Evolutionary conservation across 2,888 invertebrate genomes (phyloP), one percentile per base, ranked within the genome.

Genomic region (Synergus umbraculus): DNA sequence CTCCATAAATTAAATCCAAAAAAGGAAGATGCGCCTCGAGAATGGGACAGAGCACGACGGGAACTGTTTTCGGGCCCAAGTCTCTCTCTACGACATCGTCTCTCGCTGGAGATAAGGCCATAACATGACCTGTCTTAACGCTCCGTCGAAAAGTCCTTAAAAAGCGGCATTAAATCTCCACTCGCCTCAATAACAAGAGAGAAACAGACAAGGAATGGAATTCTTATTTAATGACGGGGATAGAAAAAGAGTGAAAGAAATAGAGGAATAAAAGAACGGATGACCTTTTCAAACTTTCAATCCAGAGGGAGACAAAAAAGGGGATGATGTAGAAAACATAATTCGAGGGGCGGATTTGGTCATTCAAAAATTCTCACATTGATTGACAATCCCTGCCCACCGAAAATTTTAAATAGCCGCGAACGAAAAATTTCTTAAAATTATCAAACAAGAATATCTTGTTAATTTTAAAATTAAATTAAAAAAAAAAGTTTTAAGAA

Each of bases 101-200:
- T 83, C 82, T 83, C 85, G 79, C 84, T 85, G 82, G 83, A 88
- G 90, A 90, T 90, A 90, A 90, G 88, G 85, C 84, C 87, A 87
- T 88, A 89, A 89, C 89, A 89, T 90, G 90, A 90, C 90, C 90
- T 89, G 89, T 88, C 90, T 89, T 90, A 90, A 90, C 89, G 88
- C 90, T 81, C 80, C 79, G 81, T 79, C 83, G 78, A 84, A 84
- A 84, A 83, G 83, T 81, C 81, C 79, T 81, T 80, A 81, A 84
- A 83, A 81, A 78, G 82, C 81, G 78, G 79, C 81, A 82, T 83
- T 82, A 83, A 85, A 82, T 84, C 81, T 80, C 78, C 58, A 60
- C 69, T 80, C 81, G 76, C 76, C 65, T 80, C 76, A 44, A 54
- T 54, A 76, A 43, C 67, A 10, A 37, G 54, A 64, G 49, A 46